Conservation (phyloP, 2,888 invertebrate genomes). For the Nomada fucata region DNA sequence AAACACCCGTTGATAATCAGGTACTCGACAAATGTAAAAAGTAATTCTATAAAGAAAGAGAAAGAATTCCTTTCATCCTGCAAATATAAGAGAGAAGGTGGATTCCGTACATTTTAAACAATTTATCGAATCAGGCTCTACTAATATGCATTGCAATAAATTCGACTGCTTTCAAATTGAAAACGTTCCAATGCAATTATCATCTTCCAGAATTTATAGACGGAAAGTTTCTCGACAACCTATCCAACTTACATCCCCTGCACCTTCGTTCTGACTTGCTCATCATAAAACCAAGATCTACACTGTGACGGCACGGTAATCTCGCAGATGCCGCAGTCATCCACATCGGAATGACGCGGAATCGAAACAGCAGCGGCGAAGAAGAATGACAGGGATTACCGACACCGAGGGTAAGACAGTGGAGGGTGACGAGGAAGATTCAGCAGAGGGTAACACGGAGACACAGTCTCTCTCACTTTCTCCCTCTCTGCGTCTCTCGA, state of each 20-base stretch:
- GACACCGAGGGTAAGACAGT: conserved; percentile 12
- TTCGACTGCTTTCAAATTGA: too few species aligned
- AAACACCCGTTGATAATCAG: too few species aligned
- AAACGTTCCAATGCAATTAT: too few species aligned
- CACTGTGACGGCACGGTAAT: neutral
- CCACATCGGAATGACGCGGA: conserved; percentile 1
- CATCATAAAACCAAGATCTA: conserved; percentile 14
- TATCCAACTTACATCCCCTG: neutral
- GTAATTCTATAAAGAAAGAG: too few species aligned
- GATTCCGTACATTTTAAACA: too few species aligned
- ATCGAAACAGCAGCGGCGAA: conserved; percentile 27
- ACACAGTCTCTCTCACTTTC: neutral
- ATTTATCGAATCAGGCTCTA: too few species aligned
- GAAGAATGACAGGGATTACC: conserved; percentile 45
- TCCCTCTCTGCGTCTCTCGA: conserved; percentile 54
- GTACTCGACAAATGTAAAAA: too few species aligned
- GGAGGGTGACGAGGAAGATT: conserved; percentile 40
- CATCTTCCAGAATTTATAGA: neutral
- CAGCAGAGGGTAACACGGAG: conserved; percentile 4
- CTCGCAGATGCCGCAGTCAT: neutral
- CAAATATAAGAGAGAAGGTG: too few species aligned
- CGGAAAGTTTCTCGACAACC: neutral
- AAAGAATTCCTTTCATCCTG: too few species aligned
- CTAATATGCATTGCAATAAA: too few species aligned
- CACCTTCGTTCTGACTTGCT: neutral